phyloP scores from a whole-genome alignment of 1,140 invertebrate species.

The Cardiocondyla obscurior region DNA sequence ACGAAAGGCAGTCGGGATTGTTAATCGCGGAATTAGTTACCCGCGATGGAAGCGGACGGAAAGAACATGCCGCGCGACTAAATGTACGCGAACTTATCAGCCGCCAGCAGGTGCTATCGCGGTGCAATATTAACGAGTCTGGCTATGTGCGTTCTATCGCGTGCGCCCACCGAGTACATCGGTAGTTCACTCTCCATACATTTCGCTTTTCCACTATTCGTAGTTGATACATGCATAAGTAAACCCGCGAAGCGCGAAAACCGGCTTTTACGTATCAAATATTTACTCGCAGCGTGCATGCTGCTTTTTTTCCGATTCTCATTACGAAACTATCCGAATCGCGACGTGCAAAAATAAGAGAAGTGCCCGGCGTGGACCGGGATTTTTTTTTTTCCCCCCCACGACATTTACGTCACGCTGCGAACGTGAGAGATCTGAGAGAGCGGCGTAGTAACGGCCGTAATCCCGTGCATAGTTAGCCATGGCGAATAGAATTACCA shows the following conservation, averaged over 20 bases:
- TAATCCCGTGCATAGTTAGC: constrained; percentile 38
- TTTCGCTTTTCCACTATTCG: constrained; percentile 21
- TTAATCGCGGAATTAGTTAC: constrained; percentile 33
- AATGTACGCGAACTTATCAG: constrained; percentile 64
- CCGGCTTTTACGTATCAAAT: background rate
- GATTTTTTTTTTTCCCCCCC: constrained; percentile 28
- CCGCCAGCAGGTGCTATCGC: constrained; percentile 66
- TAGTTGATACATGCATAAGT: background rate
- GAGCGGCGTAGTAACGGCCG: background rate
- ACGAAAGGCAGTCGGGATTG: background rate
- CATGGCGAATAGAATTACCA: constrained; percentile 26
- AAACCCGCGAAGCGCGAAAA: background rate
- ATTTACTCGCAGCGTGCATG: background rate
- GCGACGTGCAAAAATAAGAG: background rate
- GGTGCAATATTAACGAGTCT: constrained; percentile 65
- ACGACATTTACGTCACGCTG: background rate
- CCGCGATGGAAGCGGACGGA: background rate
- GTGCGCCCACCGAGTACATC: constrained; percentile 45
- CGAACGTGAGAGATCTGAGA: background rate
- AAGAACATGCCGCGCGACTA: constrained; percentile 23
- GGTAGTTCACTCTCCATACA: constrained; percentile 54
- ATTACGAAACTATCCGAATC: constrained; percentile 26
- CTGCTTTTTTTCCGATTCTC: background rate
- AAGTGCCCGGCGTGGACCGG: background rate
- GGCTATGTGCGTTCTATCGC: constrained; percentile 64